Evolutionary conservation across 2,888 invertebrate genomes (phyloP).

Genomic region (Eilema depressum): DNA sequence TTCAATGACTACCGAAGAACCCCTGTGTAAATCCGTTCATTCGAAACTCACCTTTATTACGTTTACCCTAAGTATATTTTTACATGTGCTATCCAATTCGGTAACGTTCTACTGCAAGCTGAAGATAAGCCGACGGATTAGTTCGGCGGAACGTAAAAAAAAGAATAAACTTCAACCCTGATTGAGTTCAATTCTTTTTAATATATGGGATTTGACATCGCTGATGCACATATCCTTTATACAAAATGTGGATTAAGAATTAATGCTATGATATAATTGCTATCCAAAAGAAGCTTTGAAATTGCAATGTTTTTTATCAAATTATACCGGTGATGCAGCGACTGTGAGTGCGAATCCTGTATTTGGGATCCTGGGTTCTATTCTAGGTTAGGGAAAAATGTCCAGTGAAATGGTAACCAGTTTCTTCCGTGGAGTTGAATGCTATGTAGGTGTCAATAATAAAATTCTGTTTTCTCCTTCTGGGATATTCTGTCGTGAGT

Average conservation of each 20-base stretch:
- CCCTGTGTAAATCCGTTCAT: slow-evolving; percentile 56
- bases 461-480: too few relatives aligned
- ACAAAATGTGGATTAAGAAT: slow-evolving; percentile 40
- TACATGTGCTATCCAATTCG: slow-evolving; percentile 35
- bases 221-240: slow-evolving; percentile 34
- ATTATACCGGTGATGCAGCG: not conserved
- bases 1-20: slow-evolving; percentile 75
- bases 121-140: slow-evolving; percentile 82
- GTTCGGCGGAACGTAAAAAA: slow-evolving; percentile 72
- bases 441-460: too few relatives aligned
- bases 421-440: not conserved
- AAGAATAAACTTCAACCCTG: slow-evolving; percentile 69
- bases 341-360: not conserved
- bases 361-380: not conserved
- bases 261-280: slow-evolving; percentile 36
- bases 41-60: slow-evolving; percentile 51
- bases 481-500: too few relatives aligned
- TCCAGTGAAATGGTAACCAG: too few relatives aligned
- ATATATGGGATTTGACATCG: slow-evolving; percentile 51
- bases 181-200: slow-evolving; percentile 69
- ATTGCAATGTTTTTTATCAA: slow-evolving; percentile 12
- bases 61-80: slow-evolving; percentile 43
- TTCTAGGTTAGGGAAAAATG: not conserved
- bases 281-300: not conserved
- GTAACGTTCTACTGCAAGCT: slow-evolving; percentile 74